Percentiles rank a stretch among this genome's conserved stretches.
Conservation (phyloP, 2,113 vertebrate species). For the Pedionomus torquatus region DNA sequence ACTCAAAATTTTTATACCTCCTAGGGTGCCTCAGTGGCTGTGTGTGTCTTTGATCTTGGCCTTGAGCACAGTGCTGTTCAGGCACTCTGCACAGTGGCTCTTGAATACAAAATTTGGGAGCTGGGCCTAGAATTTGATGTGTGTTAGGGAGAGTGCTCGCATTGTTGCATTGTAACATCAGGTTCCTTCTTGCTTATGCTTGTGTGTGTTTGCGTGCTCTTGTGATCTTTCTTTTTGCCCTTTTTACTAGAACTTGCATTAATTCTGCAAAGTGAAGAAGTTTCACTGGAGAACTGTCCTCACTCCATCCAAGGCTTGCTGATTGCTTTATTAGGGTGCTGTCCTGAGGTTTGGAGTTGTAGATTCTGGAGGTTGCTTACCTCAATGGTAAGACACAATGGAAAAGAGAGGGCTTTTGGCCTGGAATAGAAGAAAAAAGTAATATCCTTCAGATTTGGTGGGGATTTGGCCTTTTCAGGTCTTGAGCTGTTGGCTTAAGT, state of each 20-base stretch:
- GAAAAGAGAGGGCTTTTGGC: not conserved
- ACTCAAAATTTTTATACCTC: not conserved
- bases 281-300: not conserved
- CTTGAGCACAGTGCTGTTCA: not conserved
- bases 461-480: accelerated
- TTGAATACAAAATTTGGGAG: not conserved
- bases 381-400: not conserved
- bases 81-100: not conserved
- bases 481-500: not conserved
- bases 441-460: not conserved
- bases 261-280: not conserved
- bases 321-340: not conserved
- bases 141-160: not conserved
- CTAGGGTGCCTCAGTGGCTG: not conserved
- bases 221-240: not conserved
- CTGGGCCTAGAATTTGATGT: not conserved
- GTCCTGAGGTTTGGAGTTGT: not conserved
- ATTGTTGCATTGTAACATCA: not conserved
- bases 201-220: not conserved
- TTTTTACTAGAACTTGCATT: not conserved
- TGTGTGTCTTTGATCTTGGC: not conserved
- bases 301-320: accelerated
- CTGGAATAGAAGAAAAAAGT: not conserved
- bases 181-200: not conserved
- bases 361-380: not conserved